Evolutionary conservation across 1,140 invertebrate species (phyloP).

Genomic region (Eueides isabella): DNA sequence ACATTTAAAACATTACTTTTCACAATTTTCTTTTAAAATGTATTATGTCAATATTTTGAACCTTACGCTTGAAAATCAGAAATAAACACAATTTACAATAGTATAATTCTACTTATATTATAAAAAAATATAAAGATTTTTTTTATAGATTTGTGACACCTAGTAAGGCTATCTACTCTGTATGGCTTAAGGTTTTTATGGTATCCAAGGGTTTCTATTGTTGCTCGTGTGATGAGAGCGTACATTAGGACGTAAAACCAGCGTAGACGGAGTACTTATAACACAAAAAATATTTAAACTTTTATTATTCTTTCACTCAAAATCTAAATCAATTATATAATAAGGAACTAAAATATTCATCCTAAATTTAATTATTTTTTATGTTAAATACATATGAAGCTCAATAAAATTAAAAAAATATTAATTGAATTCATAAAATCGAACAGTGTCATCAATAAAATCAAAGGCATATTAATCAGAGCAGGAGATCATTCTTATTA

Average conservation of each 20-base stretch:
- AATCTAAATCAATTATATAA: background rate
- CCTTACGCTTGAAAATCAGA: too few species aligned
- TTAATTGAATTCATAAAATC: slow-evolving; percentile 16
- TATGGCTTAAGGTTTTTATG: background rate
- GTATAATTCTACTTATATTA: background rate
- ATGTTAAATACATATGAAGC: background rate
- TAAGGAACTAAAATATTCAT: background rate
- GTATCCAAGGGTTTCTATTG: background rate
- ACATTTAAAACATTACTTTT: too few species aligned
- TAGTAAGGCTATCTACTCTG: background rate
- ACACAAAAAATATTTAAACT: too few species aligned
- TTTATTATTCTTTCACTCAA: too few species aligned
- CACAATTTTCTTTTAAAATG: too few species aligned
- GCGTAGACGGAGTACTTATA: background rate
- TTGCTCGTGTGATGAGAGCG: background rate
- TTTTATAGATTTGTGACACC: background rate
- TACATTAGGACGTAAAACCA: background rate
- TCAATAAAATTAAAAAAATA: background rate
- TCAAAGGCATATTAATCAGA: slow-evolving; percentile 58
- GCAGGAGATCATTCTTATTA: slow-evolving; percentile 56
- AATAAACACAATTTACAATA: too few species aligned
- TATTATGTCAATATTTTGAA: background rate
- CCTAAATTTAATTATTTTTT: background rate
- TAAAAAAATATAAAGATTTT: background rate
- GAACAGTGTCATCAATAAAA: slow-evolving; percentile 9